These are phyloP conservation scores for Noctua comes DNA, from an alignment of 2,888 invertebrate genomes.

Conservation along the genomic window DNA sequence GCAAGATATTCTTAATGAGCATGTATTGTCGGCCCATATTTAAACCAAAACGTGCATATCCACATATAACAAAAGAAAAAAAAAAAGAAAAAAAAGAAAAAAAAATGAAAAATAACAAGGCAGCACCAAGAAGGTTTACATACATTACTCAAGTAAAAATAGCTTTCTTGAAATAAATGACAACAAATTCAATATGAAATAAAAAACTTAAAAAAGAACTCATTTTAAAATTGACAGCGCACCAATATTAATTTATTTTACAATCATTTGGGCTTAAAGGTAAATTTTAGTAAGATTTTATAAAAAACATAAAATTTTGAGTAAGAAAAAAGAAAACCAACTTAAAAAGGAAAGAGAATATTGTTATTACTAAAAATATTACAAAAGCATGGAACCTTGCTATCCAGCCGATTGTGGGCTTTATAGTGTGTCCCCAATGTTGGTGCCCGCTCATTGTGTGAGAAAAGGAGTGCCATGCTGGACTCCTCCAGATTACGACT, in stretches of 20 bases:
- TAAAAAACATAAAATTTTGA: slow-evolving; percentile 65
- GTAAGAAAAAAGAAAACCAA: slow-evolving; percentile 53
- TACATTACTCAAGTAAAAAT: not conserved
- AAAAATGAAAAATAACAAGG: not conserved
- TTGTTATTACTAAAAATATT: slow-evolving; percentile 21
- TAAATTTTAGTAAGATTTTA: slow-evolving; percentile 68
- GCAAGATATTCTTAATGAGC: not conserved
- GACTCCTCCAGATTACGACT: slow-evolving; percentile 29
- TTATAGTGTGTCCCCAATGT: slow-evolving; percentile 78
- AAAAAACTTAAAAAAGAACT: slow-evolving; percentile 37
- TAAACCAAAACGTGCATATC: slow-evolving; percentile 9
- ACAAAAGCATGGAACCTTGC: slow-evolving; percentile 81
- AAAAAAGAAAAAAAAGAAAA: no score
- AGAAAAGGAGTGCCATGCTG: slow-evolving; percentile 67
- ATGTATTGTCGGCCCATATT: not conserved
- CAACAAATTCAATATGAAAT: slow-evolving; percentile 12
- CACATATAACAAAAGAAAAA: not conserved
- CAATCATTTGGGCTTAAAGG: slow-evolving; percentile 54
- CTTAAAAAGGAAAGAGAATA: slow-evolving; percentile 43
- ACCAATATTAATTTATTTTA: slow-evolving; percentile 33
- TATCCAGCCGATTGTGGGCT: slow-evolving; percentile 75
- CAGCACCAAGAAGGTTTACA: slow-evolving; percentile 24
- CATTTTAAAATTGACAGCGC: slow-evolving; percentile 70
- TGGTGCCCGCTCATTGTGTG: slow-evolving; percentile 70
- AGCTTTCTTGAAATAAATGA: not conserved